Evolutionary conservation across 2,888 invertebrate genomes (phyloP).

Genomic region (Epicampocera succincta): DNA sequence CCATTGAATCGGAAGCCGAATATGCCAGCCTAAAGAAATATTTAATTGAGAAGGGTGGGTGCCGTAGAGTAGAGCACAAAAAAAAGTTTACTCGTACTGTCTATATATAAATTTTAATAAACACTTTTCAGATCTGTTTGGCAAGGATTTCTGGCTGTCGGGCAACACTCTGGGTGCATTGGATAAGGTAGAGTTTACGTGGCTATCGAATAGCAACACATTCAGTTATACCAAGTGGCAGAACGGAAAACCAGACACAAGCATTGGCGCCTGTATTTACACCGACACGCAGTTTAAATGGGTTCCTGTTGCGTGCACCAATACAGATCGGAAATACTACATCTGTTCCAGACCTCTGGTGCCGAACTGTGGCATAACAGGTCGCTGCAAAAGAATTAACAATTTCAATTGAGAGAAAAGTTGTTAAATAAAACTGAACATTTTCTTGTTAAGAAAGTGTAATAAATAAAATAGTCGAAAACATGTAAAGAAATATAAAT

Average conservation of each 20-base stretch:
- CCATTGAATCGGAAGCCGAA: slow-evolving; percentile 61
- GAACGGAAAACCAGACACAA: slow-evolving; percentile 26
- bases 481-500: too few species aligned
- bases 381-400: slow-evolving; percentile 40
- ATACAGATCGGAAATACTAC: slow-evolving; percentile 23
- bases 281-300: slow-evolving; percentile 59
- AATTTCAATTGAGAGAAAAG: background rate
- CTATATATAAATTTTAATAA: background rate
- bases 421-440: background rate
- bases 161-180: slow-evolving; percentile 66
- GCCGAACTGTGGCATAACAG: slow-evolving; percentile 46
- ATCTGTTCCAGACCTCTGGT: slow-evolving; percentile 67
- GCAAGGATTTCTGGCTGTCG: slow-evolving; percentile 67
- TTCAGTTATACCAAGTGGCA: slow-evolving; percentile 66
- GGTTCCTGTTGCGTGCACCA: slow-evolving; percentile 53
- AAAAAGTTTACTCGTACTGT: background rate
- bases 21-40: slow-evolving; percentile 47
- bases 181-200: slow-evolving; percentile 50
- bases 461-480: too few species aligned
- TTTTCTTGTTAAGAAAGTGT: too few species aligned
- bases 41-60: slow-evolving; percentile 46
- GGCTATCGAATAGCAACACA: slow-evolving; percentile 70
- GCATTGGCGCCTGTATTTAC: slow-evolving; percentile 59
- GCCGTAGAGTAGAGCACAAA: background rate
- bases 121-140: background rate